phyloP scores from a whole-genome alignment of 2,113 vertebrate species.

The Phrynocephalus versicolor region DNA sequence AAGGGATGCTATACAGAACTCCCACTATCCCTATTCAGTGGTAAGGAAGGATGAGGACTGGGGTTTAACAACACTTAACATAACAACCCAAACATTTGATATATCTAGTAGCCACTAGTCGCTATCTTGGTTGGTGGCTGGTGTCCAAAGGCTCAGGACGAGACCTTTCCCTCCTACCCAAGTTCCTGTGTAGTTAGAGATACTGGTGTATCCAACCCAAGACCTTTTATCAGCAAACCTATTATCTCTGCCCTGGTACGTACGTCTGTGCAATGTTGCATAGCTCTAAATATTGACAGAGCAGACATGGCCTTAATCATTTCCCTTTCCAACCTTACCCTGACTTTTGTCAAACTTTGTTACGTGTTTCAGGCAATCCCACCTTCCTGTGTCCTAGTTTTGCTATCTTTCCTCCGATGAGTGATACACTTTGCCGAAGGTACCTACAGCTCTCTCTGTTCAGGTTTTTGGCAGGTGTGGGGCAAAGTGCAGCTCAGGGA shows the following conservation, averaged over 20 bases:
- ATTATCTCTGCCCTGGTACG: not conserved
- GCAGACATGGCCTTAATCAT: not conserved
- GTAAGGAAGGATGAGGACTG: not conserved
- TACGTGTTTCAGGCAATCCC: not conserved
- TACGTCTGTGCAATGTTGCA: not conserved
- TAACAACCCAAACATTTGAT: not conserved
- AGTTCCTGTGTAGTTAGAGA: not conserved
- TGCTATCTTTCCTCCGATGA: not conserved
- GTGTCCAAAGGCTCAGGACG: not conserved
- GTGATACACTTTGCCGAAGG: not conserved
- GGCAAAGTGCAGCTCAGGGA: not conserved
- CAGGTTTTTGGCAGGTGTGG: not conserved
- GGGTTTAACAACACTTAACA: not conserved
- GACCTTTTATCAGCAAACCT: not conserved
- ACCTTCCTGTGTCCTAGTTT: not conserved
- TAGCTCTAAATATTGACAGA: not conserved
- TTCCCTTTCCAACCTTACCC: not conserved
- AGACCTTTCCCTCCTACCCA: not conserved
- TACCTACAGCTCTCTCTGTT: not conserved
- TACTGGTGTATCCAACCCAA: not conserved
- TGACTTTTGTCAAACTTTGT: not conserved
- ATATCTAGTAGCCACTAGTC: no score
- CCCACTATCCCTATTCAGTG: not conserved
- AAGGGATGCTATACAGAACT: not conserved
- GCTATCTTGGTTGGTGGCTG: not conserved